Evolutionary conservation across 1,140 invertebrate genomes (phyloP).

Genomic region (Ladona fulva): DNA sequence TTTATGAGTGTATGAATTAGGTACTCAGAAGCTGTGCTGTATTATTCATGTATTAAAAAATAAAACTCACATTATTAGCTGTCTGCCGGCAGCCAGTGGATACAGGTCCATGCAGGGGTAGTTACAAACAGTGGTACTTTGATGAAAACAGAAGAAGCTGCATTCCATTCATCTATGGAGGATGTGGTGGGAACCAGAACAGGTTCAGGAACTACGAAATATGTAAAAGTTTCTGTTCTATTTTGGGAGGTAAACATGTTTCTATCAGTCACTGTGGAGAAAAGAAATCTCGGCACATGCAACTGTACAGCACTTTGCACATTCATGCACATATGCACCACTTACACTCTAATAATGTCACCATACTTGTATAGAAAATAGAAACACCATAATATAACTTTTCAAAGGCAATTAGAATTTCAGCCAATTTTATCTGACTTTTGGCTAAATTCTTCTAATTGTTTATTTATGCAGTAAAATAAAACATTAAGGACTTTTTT

Average conservation of each 20-base stretch:
- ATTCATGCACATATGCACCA: neutral
- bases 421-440: too few relatives aligned
- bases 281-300: neutral
- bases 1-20: conserved; percentile 20
- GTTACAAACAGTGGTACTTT: conserved; percentile 69
- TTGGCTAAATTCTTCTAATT: too few relatives aligned
- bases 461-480: too few relatives aligned
- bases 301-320: neutral
- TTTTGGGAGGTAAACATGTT: conserved; percentile 28
- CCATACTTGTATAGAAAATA: neutral
- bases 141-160: conserved; percentile 61
- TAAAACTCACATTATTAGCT: conserved; percentile 34
- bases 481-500: too few relatives aligned
- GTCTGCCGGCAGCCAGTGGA: conserved; percentile 55
- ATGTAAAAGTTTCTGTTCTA: conserved; percentile 35
- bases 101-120: conserved; percentile 58
- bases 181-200: conserved; percentile 70
- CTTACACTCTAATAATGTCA: neutral
- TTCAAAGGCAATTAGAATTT: too few relatives aligned
- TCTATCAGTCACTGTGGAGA: neutral
- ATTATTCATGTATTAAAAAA: neutral
- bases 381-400: too few relatives aligned
- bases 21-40: neutral
- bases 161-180: conserved; percentile 67
- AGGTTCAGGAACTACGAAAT: conserved; percentile 52